Percentiles rank a stretch among this genome's conserved stretches.
Evolutionary conservation across 2,113 vertebrate species (phyloP).

Genomic region (Spea bombifrons): DNA sequence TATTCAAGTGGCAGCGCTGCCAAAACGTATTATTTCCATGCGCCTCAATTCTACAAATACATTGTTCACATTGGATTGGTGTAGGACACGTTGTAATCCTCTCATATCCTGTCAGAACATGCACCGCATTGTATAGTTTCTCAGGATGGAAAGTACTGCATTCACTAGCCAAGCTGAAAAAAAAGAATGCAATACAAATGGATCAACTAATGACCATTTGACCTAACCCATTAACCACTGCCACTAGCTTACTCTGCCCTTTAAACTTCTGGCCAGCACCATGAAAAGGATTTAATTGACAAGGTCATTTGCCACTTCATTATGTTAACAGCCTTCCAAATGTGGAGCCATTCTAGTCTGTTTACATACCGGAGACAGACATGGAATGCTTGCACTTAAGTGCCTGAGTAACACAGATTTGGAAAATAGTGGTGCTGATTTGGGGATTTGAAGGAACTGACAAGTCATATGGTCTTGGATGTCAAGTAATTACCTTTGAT

Average conservation of each 20-base stretch:
- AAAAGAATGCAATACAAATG: background rate
- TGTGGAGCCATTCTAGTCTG: background rate
- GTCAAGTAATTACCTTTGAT: no score
- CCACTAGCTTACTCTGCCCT: background rate
- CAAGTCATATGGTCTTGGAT: no score
- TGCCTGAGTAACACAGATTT: background rate
- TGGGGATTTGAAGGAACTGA: no score
- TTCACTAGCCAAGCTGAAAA: background rate
- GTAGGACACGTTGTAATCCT: constrained; percentile 37
- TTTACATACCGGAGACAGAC: background rate
- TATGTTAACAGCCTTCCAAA: background rate
- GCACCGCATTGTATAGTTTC: constrained; percentile 7
- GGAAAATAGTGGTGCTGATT: background rate
- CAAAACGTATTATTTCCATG: constrained; percentile 46
- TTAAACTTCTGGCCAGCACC: background rate
- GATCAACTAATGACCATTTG: constrained; percentile 18
- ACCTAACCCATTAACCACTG: constrained; percentile 13
- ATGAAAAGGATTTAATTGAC: background rate
- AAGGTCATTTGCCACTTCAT: background rate
- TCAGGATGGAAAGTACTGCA: constrained; percentile 16
- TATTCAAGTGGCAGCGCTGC: constrained; percentile 43
- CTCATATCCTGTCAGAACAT: constrained; percentile 30
- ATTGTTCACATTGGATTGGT: constrained; percentile 44
- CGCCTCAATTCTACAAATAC: constrained; percentile 32
- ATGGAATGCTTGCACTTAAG: background rate